A percentile compares a stretch with the other conserved stretches of the same genome.
Evolutionary conservation across 2,797 vertebrate species (phyloP).

Genomic region (Gymnoscopelus braueri): DNA sequence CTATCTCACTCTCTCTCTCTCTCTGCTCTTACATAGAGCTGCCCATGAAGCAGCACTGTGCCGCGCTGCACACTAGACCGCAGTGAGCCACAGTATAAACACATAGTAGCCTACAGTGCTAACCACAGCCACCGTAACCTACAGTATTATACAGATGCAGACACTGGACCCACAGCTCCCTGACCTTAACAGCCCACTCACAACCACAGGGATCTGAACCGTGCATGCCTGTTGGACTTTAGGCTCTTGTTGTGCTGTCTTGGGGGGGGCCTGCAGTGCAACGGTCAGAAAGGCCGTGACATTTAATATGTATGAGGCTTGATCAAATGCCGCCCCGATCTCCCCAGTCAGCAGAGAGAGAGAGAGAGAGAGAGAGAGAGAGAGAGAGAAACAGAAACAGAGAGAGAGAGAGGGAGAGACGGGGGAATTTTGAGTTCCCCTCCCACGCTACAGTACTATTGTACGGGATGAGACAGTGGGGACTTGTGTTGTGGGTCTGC

Average conservation of each 20-base stretch:
- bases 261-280: neutral
- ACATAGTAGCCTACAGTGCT: conserved; percentile 40
- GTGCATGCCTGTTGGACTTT: conserved; percentile 21
- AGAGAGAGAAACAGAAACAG: too few species aligned
- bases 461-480: conserved; percentile 11
- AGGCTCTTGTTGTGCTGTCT: neutral
- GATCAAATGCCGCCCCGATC: conserved; percentile 53
- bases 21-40: neutral
- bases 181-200: conserved; percentile 34
- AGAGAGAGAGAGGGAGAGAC: too few species aligned
- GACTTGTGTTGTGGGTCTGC: conserved; percentile 11
- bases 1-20: neutral
- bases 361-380: neutral
- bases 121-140: conserved; percentile 41
- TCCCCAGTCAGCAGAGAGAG: conserved; percentile 28
- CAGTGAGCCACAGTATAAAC: conserved; percentile 45
- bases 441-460: conserved; percentile 9
- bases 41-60: conserved; percentile 45
- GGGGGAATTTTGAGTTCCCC: conserved; percentile 7
- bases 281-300: conserved; percentile 45
- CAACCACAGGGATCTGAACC: conserved; percentile 12
- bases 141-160: conserved; percentile 41
- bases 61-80: conserved; percentile 46
- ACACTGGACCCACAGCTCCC: conserved; percentile 45
- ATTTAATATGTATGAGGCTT: conserved; percentile 59